Base-by-base conservation (phyloP, 2,888 invertebrate genomes). In the Tineola bisselliella region DNA sequence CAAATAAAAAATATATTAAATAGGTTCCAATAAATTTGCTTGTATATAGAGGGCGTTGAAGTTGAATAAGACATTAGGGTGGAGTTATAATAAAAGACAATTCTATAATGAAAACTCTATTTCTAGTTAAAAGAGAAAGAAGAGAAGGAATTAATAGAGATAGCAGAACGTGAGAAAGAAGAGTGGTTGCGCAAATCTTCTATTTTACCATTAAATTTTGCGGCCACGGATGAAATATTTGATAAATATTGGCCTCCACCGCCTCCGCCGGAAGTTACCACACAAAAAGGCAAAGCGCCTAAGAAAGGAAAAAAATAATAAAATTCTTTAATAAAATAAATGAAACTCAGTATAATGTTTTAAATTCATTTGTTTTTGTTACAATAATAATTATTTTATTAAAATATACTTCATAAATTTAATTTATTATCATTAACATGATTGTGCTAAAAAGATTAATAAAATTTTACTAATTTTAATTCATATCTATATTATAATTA, bases 221-320 rank as follows among this genome's bases (percentile, higher is more conserved):
- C 84, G 0, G 71, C 72, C 0, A 68, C 67, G 0, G 77, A 81
- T 0, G 72, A 74, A 6, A 69, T 84, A 62, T 78, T 79, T 63
- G 66, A 80, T 64, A 75, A 74, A 63, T 84, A 84, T 70, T 86
- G 84, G 84, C 83, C 84, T 0, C 13, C 58, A 1, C 58, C 58
- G 15, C n/a, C 58, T 1, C n/a, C 30, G 8, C 56, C 8, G 19
- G 56, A 58, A 33, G 15, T n/a, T 3, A 8, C 33, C 33, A 33
- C 12, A 11, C 13, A 10, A 3, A 33, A 58, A 15, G n/a, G 30
- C 19, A 58, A 58, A 15, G 11, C 38, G 2, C n/a, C 38, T 10
- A 38, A 38, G 10, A 38, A 38, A 10, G 38, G 38, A 4, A 58
- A 58, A 33, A 33, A 15, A 58, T 15, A 56, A 56, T 19, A 8